Conservation (phyloP, 2,113 vertebrate genomes). For the Megaptera novaeangliae region DNA sequence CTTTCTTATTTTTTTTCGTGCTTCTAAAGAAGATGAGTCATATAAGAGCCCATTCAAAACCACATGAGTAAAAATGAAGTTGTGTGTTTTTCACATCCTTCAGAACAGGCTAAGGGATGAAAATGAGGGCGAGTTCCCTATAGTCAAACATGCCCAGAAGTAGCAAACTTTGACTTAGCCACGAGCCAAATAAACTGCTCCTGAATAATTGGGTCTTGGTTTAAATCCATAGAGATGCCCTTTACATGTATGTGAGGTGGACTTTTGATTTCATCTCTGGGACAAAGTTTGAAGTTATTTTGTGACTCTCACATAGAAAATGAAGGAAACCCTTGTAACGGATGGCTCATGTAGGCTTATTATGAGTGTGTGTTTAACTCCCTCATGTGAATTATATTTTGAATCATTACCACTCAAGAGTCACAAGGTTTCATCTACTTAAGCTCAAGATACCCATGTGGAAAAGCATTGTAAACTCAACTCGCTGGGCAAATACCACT, state of each 20-base stretch:
- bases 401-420: conserved; percentile 21
- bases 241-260: conserved; percentile 65
- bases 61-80: conserved; percentile 67
- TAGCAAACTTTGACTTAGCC: conserved; percentile 74
- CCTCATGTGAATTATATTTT: background rate
- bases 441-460: background rate
- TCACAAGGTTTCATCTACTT: conserved; percentile 21
- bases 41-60: conserved; percentile 50
- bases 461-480: conserved; percentile 18
- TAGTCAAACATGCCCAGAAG: conserved; percentile 72
- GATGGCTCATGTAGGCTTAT: conserved; percentile 3
- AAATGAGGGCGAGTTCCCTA: conserved; percentile 68
- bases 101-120: conserved; percentile 64
- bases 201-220: conserved; percentile 68
- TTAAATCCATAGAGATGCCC: conserved; percentile 62
- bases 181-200: conserved; percentile 62
- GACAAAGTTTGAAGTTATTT: conserved; percentile 68
- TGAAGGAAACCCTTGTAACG: conserved; percentile 52
- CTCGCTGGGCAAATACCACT: background rate
- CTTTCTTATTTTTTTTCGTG: conserved; percentile 40
- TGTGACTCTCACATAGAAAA: conserved; percentile 65
- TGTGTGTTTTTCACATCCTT: conserved; percentile 67
- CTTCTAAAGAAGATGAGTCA: conserved; percentile 68
- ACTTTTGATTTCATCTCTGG: conserved; percentile 68
- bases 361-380: conserved; percentile 39